phyloP scores from a whole-genome alignment of 2,113 vertebrate species.

The Martes martes region DNA sequence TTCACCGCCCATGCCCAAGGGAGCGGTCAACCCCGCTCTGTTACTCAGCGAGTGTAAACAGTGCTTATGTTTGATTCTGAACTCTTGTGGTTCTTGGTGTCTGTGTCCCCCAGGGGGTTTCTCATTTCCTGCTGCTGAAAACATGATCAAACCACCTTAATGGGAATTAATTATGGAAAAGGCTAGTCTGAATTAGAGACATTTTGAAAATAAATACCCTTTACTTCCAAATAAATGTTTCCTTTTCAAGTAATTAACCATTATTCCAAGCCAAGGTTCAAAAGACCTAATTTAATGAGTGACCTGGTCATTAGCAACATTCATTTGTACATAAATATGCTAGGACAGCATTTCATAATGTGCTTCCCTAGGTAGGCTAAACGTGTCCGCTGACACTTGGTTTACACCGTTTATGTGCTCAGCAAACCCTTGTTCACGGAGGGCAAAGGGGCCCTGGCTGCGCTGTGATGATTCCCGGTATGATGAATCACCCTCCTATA shows the following conservation, averaged over 20 bases:
- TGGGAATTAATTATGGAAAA: conserved; percentile 12
- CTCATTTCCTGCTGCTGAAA: not conserved
- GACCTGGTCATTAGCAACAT: not conserved
- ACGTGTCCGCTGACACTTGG: not conserved
- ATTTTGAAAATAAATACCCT: conserved; percentile 40
- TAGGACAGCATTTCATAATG: not conserved
- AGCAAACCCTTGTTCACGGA: not conserved
- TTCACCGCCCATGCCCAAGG: not conserved
- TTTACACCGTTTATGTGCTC: not conserved
- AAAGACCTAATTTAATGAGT: not conserved
- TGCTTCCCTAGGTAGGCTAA: not conserved
- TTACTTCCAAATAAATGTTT: conserved; percentile 32
- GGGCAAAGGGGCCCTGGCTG: not conserved
- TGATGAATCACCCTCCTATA: fast-evolving
- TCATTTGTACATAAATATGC: not conserved
- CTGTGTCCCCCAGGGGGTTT: not conserved
- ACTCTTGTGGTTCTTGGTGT: not conserved
- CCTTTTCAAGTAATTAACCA: not conserved
- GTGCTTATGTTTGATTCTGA: not conserved
- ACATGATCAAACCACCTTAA: not conserved
- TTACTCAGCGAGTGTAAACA: fast-evolving
- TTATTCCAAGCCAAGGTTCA: not conserved
- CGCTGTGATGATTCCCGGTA: fast-evolving
- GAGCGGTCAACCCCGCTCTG: fast-evolving
- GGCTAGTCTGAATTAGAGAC: not conserved